Percentiles rank a stretch among this genome's conserved stretches.
phyloP scores from a whole-genome alignment of 2,113 vertebrate species.

The Perca flavescens region DNA sequence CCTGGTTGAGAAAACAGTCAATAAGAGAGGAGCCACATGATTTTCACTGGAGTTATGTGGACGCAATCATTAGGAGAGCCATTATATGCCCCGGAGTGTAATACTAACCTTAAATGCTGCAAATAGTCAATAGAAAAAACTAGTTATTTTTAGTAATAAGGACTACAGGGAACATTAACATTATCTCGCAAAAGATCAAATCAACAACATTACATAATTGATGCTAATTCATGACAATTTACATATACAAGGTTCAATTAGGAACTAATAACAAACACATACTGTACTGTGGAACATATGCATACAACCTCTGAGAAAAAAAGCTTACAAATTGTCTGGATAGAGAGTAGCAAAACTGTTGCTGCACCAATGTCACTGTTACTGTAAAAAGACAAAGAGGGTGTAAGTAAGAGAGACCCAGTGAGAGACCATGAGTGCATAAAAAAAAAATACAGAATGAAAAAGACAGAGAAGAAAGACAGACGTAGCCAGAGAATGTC shows the following conservation, averaged over 20 bases:
- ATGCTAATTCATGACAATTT: conserved; percentile 5
- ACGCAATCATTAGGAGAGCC: conserved; percentile 70
- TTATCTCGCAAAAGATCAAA: conserved; percentile 4
- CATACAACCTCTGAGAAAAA: neutral
- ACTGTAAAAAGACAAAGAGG: neutral
- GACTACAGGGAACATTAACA: conserved; percentile 38
- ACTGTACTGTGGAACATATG: neutral
- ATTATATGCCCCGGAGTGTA: conserved; percentile 61
- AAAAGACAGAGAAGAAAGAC: conserved; percentile 32
- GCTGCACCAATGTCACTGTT: neutral
- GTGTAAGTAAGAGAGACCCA: neutral
- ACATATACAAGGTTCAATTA: conserved; percentile 23
- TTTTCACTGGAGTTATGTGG: conserved; percentile 69
- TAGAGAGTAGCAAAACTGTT: conserved; percentile 2
- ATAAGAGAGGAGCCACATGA: conserved; percentile 71
- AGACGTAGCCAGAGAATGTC: conserved; percentile 29
- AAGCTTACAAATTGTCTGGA: neutral
- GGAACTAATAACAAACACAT: neutral
- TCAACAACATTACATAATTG: neutral
- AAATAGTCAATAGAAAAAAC: conserved; percentile 59
- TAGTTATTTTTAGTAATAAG: conserved; percentile 51
- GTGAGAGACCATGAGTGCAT: neutral
- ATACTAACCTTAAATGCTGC: conserved; percentile 56
- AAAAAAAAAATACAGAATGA: conserved; percentile 29
- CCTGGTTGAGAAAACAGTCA: conserved; percentile 78